phyloP scores from a whole-genome alignment of 2,888 invertebrate genomes.

The Imbricaverruca yamaguchii region DNA sequence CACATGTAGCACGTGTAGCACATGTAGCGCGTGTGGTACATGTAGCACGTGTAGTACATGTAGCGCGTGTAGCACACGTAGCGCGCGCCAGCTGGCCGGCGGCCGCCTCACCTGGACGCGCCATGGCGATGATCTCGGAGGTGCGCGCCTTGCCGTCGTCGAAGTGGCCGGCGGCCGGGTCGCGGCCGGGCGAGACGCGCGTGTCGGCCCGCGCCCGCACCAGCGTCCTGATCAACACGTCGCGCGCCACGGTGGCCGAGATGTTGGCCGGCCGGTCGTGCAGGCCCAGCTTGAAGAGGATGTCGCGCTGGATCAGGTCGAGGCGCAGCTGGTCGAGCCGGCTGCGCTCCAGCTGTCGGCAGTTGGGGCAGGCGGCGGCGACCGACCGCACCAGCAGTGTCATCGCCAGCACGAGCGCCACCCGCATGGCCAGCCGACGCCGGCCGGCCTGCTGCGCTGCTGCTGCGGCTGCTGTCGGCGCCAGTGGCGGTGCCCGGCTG shows the following conservation, averaged over 20 bases:
- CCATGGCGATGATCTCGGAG: conserved; percentile 8
- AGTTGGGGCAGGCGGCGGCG: not conserved
- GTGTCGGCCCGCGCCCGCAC: not conserved
- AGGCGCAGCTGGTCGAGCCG: conserved; percentile 13
- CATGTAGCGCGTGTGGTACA: too few relatives aligned
- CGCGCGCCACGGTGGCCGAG: not conserved
- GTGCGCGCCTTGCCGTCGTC: conserved; percentile 12
- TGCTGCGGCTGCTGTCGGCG: too few relatives aligned
- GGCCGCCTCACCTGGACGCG: not conserved
- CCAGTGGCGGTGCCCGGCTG: too few relatives aligned
- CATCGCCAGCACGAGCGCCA: not conserved
- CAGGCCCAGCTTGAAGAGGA: not conserved
- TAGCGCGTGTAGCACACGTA: too few relatives aligned
- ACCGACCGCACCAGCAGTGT: not conserved
- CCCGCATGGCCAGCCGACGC: not conserved
- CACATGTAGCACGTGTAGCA: too few relatives aligned
- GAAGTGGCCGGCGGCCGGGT: not conserved
- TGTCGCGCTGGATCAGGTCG: conserved; percentile 7
- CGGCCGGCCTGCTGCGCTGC: not conserved
- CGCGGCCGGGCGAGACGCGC: not conserved
- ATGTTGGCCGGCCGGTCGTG: conserved; percentile 13
- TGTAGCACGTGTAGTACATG: too few relatives aligned
- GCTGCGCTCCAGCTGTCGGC: not conserved
- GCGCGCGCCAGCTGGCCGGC: too few relatives aligned
- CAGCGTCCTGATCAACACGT: not conserved